phyloP scores from a whole-genome alignment of 2,113 vertebrate genomes.

The Panurus biarmicus region DNA sequence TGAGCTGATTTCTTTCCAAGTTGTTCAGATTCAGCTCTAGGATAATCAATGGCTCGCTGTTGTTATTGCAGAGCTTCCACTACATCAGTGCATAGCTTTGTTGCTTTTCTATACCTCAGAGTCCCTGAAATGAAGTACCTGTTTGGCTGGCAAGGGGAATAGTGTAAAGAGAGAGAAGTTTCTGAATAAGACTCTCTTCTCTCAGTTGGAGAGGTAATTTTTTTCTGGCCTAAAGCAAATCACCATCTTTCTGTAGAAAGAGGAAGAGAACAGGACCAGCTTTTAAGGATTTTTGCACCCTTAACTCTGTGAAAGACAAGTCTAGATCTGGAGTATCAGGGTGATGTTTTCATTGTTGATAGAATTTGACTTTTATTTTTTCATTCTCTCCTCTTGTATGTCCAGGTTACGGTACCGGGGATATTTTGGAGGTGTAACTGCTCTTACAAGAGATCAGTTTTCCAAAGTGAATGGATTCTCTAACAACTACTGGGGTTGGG shows the following conservation, averaged over 20 bases:
- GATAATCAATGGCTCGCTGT: rapidly evolving
- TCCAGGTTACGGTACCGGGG: slow-evolving; percentile 85
- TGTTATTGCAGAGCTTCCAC: neutral
- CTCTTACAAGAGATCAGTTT: slow-evolving; percentile 89
- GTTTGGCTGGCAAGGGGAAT: neutral
- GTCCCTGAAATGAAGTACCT: neutral
- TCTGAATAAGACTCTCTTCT: neutral
- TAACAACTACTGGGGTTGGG: slow-evolving; percentile 98
- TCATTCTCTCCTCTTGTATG: neutral
- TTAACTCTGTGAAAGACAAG: neutral
- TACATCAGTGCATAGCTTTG: neutral
- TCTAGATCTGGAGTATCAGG: neutral
- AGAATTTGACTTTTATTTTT: neutral
- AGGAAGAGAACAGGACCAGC: neutral
- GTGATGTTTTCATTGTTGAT: neutral
- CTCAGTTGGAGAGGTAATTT: neutral
- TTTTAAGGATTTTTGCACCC: neutral
- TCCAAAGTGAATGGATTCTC: slow-evolving; percentile 91
- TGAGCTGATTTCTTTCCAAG: neutral
- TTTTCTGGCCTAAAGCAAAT: neutral
- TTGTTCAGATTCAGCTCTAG: neutral
- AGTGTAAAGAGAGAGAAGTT: neutral
- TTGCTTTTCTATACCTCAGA: neutral
- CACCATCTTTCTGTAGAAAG: neutral
- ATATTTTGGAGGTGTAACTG: slow-evolving; percentile 96